Conservation (phyloP, 2,113 vertebrate species). For the Atractosteus spatula region DNA sequence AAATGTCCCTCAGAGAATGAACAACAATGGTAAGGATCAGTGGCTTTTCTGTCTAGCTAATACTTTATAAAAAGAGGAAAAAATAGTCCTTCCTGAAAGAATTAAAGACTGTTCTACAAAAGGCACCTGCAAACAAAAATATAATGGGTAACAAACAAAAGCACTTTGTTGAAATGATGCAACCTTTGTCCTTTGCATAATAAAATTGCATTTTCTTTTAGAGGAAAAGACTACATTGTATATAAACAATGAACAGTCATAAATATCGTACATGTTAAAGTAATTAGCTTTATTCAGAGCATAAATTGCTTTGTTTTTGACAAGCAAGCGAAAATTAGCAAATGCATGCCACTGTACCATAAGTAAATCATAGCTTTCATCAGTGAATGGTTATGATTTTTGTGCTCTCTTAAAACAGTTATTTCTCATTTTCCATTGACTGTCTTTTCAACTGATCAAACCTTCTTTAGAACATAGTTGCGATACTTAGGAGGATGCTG, state of each 20-base stretch:
- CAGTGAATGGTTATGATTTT: no score
- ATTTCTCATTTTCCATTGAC: no score
- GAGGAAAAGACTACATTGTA: slow-evolving; percentile 33
- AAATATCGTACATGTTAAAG: slow-evolving; percentile 20
- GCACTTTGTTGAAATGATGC: slow-evolving; percentile 75
- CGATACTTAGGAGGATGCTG: no score
- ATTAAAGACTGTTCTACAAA: slow-evolving; percentile 78
- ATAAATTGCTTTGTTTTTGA: slow-evolving; percentile 13
- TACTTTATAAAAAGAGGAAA: slow-evolving; percentile 78
- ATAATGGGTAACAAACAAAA: slow-evolving; percentile 68
- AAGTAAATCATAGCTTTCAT: slow-evolving; percentile 12
- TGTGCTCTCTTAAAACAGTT: no score
- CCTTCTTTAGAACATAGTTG: no score
- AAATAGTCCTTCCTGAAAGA: slow-evolving; percentile 93
- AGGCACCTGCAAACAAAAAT: slow-evolving; percentile 89
- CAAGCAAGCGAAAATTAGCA: slow-evolving; percentile 31
- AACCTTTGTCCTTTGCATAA: slow-evolving; percentile 52
- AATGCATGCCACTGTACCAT: slow-evolving; percentile 20
- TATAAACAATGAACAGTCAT: slow-evolving; percentile 28
- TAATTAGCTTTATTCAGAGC: slow-evolving; percentile 32
- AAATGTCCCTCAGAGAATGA: slow-evolving; percentile 83
- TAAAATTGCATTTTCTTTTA: slow-evolving; percentile 36
- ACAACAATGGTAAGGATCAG: slow-evolving; percentile 84
- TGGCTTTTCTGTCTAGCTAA: slow-evolving; percentile 82
- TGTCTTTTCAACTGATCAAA: no score